Conservation (phyloP, 2,113 vertebrate species). For the Caloenas nicobarica region DNA sequence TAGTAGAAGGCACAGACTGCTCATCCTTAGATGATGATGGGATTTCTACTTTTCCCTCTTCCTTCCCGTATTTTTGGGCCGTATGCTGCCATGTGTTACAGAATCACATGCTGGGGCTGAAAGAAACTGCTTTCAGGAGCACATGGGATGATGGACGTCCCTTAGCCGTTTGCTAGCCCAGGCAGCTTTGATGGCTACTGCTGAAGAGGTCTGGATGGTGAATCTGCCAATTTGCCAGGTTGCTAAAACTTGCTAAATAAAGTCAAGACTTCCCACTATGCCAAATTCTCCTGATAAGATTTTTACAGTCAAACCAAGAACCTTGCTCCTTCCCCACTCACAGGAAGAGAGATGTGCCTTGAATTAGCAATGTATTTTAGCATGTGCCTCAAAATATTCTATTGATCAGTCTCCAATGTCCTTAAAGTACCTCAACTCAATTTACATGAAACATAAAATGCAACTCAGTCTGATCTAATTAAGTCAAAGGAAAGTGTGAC, state of each 20-base stretch:
- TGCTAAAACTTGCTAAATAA: neutral
- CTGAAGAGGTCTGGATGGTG: neutral
- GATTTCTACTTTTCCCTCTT: fast-evolving
- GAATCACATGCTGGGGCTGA: neutral
- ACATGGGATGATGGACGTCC: neutral
- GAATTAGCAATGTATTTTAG: neutral
- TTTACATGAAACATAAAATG: neutral
- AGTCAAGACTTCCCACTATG: neutral
- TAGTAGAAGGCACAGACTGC: neutral
- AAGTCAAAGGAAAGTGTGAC: neutral
- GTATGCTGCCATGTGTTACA: fast-evolving
- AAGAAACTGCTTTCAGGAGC: neutral
- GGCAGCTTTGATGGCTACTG: neutral
- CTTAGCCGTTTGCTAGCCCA: neutral
- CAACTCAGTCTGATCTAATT: neutral
- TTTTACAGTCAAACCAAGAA: neutral
- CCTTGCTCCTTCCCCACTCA: neutral
- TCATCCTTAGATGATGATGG: fast-evolving
- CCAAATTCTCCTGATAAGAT: neutral
- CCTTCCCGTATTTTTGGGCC: neutral
- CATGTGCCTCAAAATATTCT: neutral
- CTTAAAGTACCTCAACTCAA: neutral
- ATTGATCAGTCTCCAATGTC: neutral
- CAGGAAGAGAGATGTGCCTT: neutral
- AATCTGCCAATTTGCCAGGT: neutral